Evolutionary conservation across 2,888 invertebrate species (phyloP), one percentile per base, ranked within the genome.

Genomic region (Embidobia sp.): DNA sequence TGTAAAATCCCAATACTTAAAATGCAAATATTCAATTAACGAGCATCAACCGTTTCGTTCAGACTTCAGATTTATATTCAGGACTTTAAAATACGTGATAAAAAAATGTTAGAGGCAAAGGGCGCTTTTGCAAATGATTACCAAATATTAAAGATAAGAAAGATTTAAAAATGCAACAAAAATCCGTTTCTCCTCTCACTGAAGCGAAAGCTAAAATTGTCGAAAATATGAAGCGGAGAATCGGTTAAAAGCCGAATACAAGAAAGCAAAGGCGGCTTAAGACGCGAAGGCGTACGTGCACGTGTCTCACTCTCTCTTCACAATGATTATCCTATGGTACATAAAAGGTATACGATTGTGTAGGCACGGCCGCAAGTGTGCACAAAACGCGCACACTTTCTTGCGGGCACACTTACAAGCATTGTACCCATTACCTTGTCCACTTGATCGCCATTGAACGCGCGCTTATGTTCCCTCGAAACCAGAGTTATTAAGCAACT

Each of bases 331-430:
- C 35, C 44, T 46, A 53, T 40, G 63, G 48, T 27, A 66, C 66
- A 44, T 66, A 53, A 66, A 66, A 66, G 53, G 66, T 46, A 53
- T 46, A 53, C 29, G 18, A 66, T 16, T 53, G 66, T 66, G 66
- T 53, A 27, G 51, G 53, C 53, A 66, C 53, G 15, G 13, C 13
- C 3, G n/a, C n/a, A n/a, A n/a, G n/a, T n/a, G n/a, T n/a, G n/a
- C n/a, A n/a, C n/a, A n/a, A n/a, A 40, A 19, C 40, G 40, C 40
- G 63, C 64, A 42, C 40, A 19, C 57, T 51, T 53, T 66, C 53
- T 66, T 66, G 26, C 19, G 44, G 35, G 44, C 53, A 53, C 46
- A 53, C 31, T 27, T 33, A 22, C 35, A 11, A 44, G 19, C 51
- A 44, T 53, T 18, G 51, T 66, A 27, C 66, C 66, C 33, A 53